Conservation (phyloP, 1,140 invertebrate species). For the Trichonephila clavipes region DNA sequence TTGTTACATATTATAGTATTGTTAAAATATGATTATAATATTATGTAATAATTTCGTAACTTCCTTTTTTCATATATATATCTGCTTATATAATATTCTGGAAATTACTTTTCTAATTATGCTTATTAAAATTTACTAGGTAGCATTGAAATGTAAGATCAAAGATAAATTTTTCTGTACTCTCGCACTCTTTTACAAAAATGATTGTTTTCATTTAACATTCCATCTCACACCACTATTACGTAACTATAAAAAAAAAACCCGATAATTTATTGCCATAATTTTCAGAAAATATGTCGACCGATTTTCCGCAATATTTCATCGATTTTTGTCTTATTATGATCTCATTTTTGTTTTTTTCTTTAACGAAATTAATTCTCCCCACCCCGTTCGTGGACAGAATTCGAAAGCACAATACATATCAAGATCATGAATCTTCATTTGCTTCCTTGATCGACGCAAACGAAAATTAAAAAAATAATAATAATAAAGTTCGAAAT, state of each 20-base stretch:
- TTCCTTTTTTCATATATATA: too few relatives aligned
- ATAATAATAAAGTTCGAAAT: not conserved
- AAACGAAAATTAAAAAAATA: slow-evolving; percentile 3
- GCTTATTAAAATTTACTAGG: too few relatives aligned
- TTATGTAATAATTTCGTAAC: too few relatives aligned
- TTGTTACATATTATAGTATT: too few relatives aligned
- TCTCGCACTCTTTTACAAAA: not conserved
- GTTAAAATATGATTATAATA: too few relatives aligned
- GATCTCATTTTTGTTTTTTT: slow-evolving; percentile 14
- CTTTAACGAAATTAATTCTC: slow-evolving; percentile 58
- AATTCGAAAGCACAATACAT: slow-evolving; percentile 37
- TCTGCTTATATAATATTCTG: too few relatives aligned
- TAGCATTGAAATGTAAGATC: not conserved
- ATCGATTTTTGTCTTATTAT: slow-evolving; percentile 68
- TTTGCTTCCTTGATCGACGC: slow-evolving; percentile 23
- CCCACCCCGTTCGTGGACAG: slow-evolving; percentile 12
- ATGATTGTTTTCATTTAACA: not conserved
- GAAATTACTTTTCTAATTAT: too few relatives aligned
- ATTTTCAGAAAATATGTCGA: slow-evolving; percentile 15
- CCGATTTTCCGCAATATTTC: slow-evolving; percentile 47
- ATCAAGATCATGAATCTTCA: slow-evolving; percentile 50
- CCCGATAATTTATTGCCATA: slow-evolving; percentile 18
- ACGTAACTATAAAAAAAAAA: not conserved
- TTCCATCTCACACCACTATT: not conserved
- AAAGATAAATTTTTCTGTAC: not conserved